Percentiles rank a stretch among this genome's conserved stretches.
phyloP scores from a whole-genome alignment of 2,888 invertebrate species.

The Mimachlamys varia region DNA sequence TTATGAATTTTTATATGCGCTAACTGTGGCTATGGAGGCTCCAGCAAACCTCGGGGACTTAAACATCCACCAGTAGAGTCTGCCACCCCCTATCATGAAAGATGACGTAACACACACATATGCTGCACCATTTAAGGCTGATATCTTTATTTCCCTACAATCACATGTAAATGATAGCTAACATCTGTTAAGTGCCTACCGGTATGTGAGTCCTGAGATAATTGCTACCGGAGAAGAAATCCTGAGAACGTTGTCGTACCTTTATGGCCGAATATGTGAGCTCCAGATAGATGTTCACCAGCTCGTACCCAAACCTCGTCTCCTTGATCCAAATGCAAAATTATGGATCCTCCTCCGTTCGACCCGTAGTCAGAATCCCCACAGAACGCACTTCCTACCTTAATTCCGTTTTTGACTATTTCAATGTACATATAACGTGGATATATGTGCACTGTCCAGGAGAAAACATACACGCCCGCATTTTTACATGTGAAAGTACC shows the following conservation, averaged over 20 bases:
- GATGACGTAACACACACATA: too few relatives aligned
- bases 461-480: too few relatives aligned
- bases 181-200: not conserved
- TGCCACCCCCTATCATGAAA: too few relatives aligned
- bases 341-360: not conserved
- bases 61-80: too few relatives aligned
- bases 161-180: not conserved
- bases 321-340: not conserved
- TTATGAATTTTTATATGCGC: too few relatives aligned
- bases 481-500: conserved; percentile 44
- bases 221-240: not conserved
- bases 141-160: too few relatives aligned
- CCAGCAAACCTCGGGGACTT: too few relatives aligned
- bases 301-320: not conserved
- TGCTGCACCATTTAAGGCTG: too few relatives aligned
- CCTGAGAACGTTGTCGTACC: not conserved
- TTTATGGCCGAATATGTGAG: not conserved
- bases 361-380: not conserved
- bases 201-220: too few relatives aligned
- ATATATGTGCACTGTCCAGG: conserved; percentile 25
- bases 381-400: conserved; percentile 39
- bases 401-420: conserved; percentile 34
- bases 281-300: not conserved
- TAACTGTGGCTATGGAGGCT: too few relatives aligned
- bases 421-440: conserved; percentile 39